Conservation (phyloP, 1,140 invertebrate genomes). For the Solenopsis fugax region DNA sequence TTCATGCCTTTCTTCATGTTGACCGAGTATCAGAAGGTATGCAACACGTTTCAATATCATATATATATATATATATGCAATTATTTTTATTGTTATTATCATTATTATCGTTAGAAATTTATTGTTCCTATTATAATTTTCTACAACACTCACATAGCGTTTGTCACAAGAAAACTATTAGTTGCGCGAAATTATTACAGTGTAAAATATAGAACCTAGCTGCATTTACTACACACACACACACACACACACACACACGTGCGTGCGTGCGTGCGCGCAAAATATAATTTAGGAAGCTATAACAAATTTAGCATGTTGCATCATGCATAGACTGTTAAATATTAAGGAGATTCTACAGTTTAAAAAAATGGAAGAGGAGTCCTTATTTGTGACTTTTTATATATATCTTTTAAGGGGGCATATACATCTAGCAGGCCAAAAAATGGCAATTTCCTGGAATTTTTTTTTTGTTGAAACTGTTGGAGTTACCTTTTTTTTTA, state of each 20-base stretch:
- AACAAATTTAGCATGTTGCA: background rate
- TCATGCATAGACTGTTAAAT: background rate
- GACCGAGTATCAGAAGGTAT: slow-evolving; percentile 96
- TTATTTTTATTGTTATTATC: slow-evolving; percentile 16
- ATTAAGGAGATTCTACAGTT: too few relatives aligned
- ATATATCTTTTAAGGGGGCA: too few relatives aligned
- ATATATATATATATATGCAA: background rate
- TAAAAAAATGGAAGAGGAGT: too few relatives aligned
- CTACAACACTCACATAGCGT: background rate
- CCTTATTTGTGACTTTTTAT: too few relatives aligned
- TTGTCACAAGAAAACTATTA: background rate
- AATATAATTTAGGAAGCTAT: background rate
- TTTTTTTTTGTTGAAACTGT: too few relatives aligned
- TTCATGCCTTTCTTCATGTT: slow-evolving; percentile 99
- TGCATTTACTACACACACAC: too few relatives aligned
- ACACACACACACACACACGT: too few relatives aligned
- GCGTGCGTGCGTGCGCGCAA: too few relatives aligned
- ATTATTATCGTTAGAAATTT: background rate
- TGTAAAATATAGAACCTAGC: background rate
- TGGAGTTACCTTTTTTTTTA: too few relatives aligned
- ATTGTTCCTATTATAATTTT: background rate
- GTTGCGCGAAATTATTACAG: background rate
- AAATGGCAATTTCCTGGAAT: too few relatives aligned
- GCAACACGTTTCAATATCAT: slow-evolving; percentile 14
- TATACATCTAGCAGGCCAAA: too few relatives aligned